Evolutionary conservation across 2,113 vertebrate species (phyloP).

Genomic region (Hylia prasina): DNA sequence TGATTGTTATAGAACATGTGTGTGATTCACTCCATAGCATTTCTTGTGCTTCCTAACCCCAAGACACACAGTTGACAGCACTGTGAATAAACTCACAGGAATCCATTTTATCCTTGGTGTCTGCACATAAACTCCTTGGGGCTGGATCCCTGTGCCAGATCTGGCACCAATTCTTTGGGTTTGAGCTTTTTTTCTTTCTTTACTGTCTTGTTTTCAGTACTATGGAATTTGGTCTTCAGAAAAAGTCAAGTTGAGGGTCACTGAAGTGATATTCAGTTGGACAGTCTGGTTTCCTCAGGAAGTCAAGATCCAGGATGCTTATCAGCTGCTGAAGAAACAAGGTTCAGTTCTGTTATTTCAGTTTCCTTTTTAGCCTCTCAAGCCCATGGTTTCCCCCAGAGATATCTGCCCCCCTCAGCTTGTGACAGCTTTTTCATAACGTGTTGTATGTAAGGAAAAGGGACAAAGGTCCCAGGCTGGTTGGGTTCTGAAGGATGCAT

Average conservation of each 20-base stretch:
- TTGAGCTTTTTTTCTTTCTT: not conserved
- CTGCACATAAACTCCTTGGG: not conserved
- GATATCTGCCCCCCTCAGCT: not conserved
- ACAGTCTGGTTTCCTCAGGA: conserved; percentile 90
- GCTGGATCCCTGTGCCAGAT: not conserved
- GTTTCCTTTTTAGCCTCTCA: conserved; percentile 1
- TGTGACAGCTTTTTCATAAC: not conserved
- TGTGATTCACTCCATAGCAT: not conserved
- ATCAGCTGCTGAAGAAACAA: conserved; percentile 93
- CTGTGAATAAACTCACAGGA: not conserved
- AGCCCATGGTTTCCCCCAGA: not conserved
- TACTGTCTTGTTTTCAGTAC: conserved; percentile 69
- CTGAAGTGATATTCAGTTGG: conserved; percentile 88
- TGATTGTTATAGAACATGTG: not conserved
- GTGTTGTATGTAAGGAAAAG: not conserved
- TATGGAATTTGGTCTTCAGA: conserved; percentile 82
- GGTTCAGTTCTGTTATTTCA: conserved; percentile 70
- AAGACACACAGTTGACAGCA: not conserved
- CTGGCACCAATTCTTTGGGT: not conserved
- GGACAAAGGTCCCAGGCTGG: not conserved
- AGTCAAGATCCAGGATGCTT: conserved; percentile 88
- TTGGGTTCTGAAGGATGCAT: not conserved
- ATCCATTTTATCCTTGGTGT: not conserved
- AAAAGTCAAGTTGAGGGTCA: conserved; percentile 82
- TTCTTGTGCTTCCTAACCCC: not conserved